Conservation (phyloP, 2,797 vertebrate species). For the Scleropages formosus region DNA sequence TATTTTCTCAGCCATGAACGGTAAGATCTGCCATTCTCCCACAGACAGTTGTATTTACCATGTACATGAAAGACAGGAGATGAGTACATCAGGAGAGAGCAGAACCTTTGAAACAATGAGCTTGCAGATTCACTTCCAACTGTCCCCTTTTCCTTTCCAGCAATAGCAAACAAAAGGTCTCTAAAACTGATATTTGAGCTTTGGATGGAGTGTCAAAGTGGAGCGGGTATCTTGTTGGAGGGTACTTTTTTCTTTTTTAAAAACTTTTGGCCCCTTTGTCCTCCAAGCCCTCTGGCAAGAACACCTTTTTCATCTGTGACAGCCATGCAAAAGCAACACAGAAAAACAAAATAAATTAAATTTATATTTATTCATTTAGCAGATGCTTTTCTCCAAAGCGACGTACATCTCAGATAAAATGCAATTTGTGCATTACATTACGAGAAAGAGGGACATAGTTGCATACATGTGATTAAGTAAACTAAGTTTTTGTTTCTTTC, state of each 20-base stretch:
- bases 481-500: too few species aligned
- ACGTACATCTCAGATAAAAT: too few species aligned
- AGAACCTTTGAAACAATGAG: background rate
- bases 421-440: too few species aligned
- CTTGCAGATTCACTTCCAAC: background rate
- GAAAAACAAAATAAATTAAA: too few species aligned
- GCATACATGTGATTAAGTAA: too few species aligned
- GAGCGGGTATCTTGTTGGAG: constrained; percentile 10
- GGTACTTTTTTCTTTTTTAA: constrained; percentile 1
- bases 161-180: background rate
- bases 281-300: too few species aligned
- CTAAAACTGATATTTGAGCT: constrained; percentile 4
- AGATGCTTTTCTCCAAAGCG: too few species aligned
- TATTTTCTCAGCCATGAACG: too few species aligned
- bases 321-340: too few species aligned
- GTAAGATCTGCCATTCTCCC: background rate
- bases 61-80: background rate
- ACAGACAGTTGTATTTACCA: background rate
- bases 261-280: background rate
- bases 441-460: too few species aligned
- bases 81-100: background rate
- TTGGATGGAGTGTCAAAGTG: constrained; percentile 12
- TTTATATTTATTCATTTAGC: too few species aligned
- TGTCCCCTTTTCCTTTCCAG: background rate
- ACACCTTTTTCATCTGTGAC: too few species aligned